Evolutionary conservation across 2,113 vertebrate genomes (phyloP), one percentile per base, ranked within the genome.

Genomic region (Percopsis transmontana): DNA sequence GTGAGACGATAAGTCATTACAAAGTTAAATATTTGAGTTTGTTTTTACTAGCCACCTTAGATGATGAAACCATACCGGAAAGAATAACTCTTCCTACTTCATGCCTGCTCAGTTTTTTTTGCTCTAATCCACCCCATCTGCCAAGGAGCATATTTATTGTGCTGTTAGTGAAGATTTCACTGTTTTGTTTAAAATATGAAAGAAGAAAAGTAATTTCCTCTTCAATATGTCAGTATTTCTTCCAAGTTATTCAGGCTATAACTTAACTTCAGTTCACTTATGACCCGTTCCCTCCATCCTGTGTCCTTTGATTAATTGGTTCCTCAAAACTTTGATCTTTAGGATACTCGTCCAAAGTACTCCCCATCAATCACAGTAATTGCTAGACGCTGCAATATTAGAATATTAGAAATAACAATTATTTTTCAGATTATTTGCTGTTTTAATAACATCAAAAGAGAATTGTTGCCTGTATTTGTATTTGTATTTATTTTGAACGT

Each of bases 21-120:
- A 76, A 51, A 67, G 68, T 57, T 38, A 15, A 76, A 56, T 3
- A 6, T 16, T 7, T 47, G 68, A 83, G 80, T 84, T 84, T 85
- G 77, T 14, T 67, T 85, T 86, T 86, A 81, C 85, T 38, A 1
- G 40, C 60, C 74, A 82, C 79, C 76, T 77, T 62, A 82, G 62
- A 58, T 24, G 67, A 84, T 83, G 71, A 81, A 84, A 77, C 83
- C 80, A 73, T 58, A 60, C 78, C 60, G 73, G 50, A 65, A 61
- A 66, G 60, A 77, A 68, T 77, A 70, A 70, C 19, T 85, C 76
- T 68, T 62, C 58, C 83, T 87, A 61, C 58, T 66, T 18, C 66
- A 70, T 57, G 66, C 80, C 72, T 64, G 48, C 58, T 47, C 45
- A 24, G 66, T 55, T 18, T 66, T 61, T 50, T 62, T 58, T 23